phyloP scores from a whole-genome alignment of 2,797 vertebrate genomes.

The Alectoris magna region DNA sequence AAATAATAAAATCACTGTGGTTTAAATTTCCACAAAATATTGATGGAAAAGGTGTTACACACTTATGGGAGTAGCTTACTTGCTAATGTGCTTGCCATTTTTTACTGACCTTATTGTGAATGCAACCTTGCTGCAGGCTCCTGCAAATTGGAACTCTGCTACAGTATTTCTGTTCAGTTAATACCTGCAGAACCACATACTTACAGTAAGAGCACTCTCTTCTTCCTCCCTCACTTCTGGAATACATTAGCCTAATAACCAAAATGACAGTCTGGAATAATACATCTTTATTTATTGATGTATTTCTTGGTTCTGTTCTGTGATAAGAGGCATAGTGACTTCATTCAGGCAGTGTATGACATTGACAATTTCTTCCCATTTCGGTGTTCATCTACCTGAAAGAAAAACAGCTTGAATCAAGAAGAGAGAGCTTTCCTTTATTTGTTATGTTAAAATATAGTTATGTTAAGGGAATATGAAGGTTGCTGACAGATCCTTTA shows the following conservation, averaged over 20 bases:
- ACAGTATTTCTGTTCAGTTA: slow-evolving; percentile 48
- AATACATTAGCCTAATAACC: slow-evolving; percentile 68
- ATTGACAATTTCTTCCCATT: slow-evolving; percentile 18
- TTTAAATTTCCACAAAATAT: slow-evolving; percentile 45
- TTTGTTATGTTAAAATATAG: slow-evolving; percentile 1
- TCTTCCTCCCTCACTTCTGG: slow-evolving; percentile 66
- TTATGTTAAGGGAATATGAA: neutral
- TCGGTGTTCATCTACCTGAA: slow-evolving; percentile 24
- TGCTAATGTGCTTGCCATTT: slow-evolving; percentile 62
- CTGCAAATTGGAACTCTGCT: slow-evolving; percentile 69
- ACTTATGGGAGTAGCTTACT: slow-evolving; percentile 36
- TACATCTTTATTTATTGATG: slow-evolving; percentile 50
- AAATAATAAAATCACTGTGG: slow-evolving; percentile 38
- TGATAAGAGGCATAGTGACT: slow-evolving; percentile 36
- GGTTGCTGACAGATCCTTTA: neutral
- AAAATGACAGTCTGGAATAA: slow-evolving; percentile 58
- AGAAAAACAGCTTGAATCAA: neutral
- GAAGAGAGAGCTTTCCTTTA: neutral
- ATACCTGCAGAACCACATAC: slow-evolving; percentile 60
- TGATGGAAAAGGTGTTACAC: slow-evolving; percentile 8
- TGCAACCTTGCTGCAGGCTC: slow-evolving; percentile 63
- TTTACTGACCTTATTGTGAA: slow-evolving; percentile 74
- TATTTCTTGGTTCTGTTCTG: slow-evolving; percentile 24
- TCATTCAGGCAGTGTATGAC: slow-evolving; percentile 12
- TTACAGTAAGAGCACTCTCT: slow-evolving; percentile 61